Base-by-base conservation (phyloP, 2,113 vertebrate species). In the Nipponia nippon region DNA sequence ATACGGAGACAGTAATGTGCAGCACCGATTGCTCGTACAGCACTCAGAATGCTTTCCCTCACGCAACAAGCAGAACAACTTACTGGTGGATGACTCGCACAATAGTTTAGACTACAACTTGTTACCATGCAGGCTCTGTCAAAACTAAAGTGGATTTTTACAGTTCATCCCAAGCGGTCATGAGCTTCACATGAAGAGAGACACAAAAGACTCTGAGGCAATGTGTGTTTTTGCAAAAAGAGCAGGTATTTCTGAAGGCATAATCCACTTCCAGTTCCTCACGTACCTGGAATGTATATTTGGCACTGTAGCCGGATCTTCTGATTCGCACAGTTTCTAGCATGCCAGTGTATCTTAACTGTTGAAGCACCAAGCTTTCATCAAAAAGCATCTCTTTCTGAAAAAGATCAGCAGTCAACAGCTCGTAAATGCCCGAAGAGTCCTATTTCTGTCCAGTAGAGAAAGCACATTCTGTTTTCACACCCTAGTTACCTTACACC, bases 321-420 rank as follows among this genome's bases (percentile, higher is more conserved):
- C 99, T 98, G 96, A 99, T 99, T 16, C 99, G 98, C 93, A 99
- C 99, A 0, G 99, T 99, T 97, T 99, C 99, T 89, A 99, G 97
- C 99, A 99, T 99, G 78, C 99, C 99, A 1, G 99, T 99, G 98
- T 99, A 99, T 78, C 99, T 98, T 85, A 99, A 96, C 98, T 99
- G 99, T 97, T 99, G 99, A 87, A 99, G 95, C 50, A 99, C 99
- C 97, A 99, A 98, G 22, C 97, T 98, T 32, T 99, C 99, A 15
- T 99, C 99, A 66, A 99, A 99, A 83, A 98, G 97, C 97, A 99
- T 99, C 96, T 99, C 99, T 92, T 98, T 99, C 99, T 99, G 98
- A 46, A 97, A 96, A 6, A 90, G 9, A 80, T 2, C 82, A 26
- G 22, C 30, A 91, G 19, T 9, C 46, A 82, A 65, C n/a, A 88